A percentile compares a stretch with the other conserved stretches of the same genome.
Conservation (phyloP, 2,888 invertebrate species). For the Parochlus steinenii region DNA sequence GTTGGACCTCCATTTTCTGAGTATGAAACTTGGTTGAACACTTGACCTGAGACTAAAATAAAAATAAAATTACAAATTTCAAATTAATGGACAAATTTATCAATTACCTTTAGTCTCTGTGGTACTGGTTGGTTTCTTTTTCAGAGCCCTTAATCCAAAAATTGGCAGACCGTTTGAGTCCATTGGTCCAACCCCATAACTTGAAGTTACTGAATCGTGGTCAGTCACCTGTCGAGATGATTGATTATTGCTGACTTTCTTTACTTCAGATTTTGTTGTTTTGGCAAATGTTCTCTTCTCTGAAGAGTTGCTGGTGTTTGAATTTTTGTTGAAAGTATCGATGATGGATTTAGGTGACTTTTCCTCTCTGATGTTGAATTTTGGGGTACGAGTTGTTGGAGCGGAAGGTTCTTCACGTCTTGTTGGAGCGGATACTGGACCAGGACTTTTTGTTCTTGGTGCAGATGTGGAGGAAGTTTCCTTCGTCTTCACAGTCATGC, state of each 20-base stretch:
- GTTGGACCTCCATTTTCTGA: conserved; percentile 53
- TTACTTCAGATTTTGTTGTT: conserved; percentile 28
- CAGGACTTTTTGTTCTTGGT: conserved; percentile 13
- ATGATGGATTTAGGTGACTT: conserved; percentile 3
- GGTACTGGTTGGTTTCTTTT: conserved; percentile 37
- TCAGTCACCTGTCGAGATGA: conserved; percentile 8
- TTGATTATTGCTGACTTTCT: conserved; percentile 21
- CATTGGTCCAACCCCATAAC: conserved; percentile 68
- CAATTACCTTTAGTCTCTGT: conserved; percentile 44
- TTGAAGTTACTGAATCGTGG: conserved; percentile 52
- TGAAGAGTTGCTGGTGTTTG: conserved; percentile 24
- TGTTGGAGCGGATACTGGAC: conserved; percentile 12
- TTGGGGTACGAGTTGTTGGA: conserved; percentile 24
- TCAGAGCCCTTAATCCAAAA: conserved; percentile 60
- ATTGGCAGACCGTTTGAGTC: conserved; percentile 64
- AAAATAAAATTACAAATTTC: conserved; percentile 5
- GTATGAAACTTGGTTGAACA: conserved; percentile 48
- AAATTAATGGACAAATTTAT: conserved; percentile 1
- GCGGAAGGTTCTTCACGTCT: conserved; percentile 15
- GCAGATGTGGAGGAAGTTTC: conserved; percentile 16
- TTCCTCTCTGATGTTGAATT: conserved; percentile 12
- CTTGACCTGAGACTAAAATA: conserved; percentile 50
- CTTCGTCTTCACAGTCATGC: conserved; percentile 28
- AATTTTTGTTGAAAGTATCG: conserved; percentile 13
- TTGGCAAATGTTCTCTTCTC: conserved; percentile 28